Percentiles rank a stretch among this genome's conserved stretches.
Evolutionary conservation across 2,797 vertebrate species (phyloP).

Genomic region (Liparis tanakae): DNA sequence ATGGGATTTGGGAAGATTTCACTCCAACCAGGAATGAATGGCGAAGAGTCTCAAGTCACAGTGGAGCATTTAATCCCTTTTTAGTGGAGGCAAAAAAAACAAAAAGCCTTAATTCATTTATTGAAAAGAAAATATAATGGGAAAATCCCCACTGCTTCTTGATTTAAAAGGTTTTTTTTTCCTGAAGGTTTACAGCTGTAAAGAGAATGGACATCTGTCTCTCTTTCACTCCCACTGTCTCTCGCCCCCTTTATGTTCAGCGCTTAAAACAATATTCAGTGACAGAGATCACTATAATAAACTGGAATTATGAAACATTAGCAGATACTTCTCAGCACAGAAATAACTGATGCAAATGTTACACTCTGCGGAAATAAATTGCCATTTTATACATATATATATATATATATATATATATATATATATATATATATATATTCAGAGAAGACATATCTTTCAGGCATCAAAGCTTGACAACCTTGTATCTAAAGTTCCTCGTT

Average conservation of each 20-base stretch:
- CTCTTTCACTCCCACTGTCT: neutral
- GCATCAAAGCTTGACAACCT: constrained; percentile 12
- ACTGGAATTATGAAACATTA: constrained; percentile 31
- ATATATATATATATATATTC: constrained; percentile 1
- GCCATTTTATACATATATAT: neutral
- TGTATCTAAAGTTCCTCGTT: neutral
- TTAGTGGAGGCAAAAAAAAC: neutral
- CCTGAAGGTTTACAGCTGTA: neutral
- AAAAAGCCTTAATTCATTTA: constrained; percentile 9
- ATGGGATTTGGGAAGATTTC: constrained; percentile 37
- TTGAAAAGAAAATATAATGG: neutral
- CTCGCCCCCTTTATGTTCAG: neutral
- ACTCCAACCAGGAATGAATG: neutral
- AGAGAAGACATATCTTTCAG: constrained; percentile 19
- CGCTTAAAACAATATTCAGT: constrained; percentile 12
- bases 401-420: constrained; percentile 2
- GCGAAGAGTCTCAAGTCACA: constrained; percentile 3
- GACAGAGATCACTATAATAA: constrained; percentile 15
- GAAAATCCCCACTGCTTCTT: neutral
- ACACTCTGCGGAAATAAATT: neutral
- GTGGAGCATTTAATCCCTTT: constrained; percentile 24
- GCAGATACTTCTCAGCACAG: constrained; percentile 9
- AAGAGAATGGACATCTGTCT: neutral
- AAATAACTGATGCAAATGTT: constrained; percentile 38
- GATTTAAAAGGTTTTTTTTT: neutral